Percentiles rank a stretch among this genome's conserved stretches.
Conservation (phyloP, 2,113 vertebrate genomes). For the Phasianus colchicus region DNA sequence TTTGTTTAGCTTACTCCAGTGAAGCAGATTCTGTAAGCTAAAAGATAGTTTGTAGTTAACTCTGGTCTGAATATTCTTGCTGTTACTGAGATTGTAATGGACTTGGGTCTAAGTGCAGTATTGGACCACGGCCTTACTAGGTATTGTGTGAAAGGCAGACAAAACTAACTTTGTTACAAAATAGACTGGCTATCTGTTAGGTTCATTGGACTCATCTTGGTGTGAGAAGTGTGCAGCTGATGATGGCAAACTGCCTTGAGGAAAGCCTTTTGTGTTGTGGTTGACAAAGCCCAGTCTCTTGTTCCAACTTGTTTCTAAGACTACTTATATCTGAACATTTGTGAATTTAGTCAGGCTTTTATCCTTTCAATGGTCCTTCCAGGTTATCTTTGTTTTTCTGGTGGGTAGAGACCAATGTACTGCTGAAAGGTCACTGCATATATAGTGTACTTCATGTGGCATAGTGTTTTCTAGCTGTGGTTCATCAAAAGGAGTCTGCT, state of each 20-base stretch:
- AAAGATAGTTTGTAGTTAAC: neutral
- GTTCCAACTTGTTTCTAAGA: neutral
- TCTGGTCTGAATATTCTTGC: neutral
- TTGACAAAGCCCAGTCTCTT: neutral
- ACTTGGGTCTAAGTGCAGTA: neutral
- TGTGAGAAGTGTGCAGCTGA: neutral
- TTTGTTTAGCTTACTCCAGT: neutral
- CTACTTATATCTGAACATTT: neutral
- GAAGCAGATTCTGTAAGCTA: neutral
- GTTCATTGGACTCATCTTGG: neutral
- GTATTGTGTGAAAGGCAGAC: neutral
- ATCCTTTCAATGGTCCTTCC: neutral
- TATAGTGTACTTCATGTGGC: no score
- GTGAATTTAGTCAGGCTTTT: neutral
- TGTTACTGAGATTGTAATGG: neutral
- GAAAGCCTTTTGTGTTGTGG: neutral
- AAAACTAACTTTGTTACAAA: neutral
- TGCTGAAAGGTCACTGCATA: neutral
- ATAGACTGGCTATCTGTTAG: neutral
- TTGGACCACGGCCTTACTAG: neutral
- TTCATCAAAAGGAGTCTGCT: neutral
- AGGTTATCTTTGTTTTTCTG: neutral
- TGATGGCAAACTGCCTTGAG: neutral
- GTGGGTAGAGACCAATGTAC: neutral
- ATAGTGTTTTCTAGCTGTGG: neutral